Conservation (phyloP, 2,113 vertebrate species). For the Heterochromis multidens region DNA sequence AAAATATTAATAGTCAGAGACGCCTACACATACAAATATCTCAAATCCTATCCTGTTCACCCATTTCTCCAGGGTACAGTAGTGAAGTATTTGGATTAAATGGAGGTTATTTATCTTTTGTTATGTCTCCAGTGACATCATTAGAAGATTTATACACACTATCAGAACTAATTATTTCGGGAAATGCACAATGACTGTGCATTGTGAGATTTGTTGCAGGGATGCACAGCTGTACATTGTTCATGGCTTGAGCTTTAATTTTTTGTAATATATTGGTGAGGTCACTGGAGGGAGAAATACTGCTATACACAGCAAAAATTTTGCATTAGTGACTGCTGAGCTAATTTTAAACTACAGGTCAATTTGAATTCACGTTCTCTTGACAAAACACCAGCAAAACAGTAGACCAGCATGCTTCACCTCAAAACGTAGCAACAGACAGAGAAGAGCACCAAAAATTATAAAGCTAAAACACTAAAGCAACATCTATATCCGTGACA, state of each 20-base stretch:
- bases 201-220: neutral
- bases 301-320: neutral
- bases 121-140: constrained; percentile 14
- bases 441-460: constrained; percentile 8
- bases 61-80: constrained; percentile 13
- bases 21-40: constrained; percentile 2
- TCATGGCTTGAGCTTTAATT: neutral
- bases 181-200: neutral
- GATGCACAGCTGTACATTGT: neutral
- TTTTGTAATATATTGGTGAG: neutral
- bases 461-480: constrained; percentile 10
- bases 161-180: neutral
- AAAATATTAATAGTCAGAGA: neutral
- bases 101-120: neutral
- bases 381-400: constrained; percentile 34
- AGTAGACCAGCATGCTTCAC: constrained; percentile 45
- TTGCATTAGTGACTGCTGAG: neutral
- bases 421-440: constrained; percentile 24
- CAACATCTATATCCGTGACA: constrained; percentile 36
- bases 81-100: neutral
- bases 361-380: constrained; percentile 37
- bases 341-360: neutral
- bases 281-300: neutral
- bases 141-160: neutral
- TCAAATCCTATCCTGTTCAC: constrained; percentile 9